Base-by-base conservation (phyloP, 1,140 invertebrate genomes). In the Micrasema longulum region DNA sequence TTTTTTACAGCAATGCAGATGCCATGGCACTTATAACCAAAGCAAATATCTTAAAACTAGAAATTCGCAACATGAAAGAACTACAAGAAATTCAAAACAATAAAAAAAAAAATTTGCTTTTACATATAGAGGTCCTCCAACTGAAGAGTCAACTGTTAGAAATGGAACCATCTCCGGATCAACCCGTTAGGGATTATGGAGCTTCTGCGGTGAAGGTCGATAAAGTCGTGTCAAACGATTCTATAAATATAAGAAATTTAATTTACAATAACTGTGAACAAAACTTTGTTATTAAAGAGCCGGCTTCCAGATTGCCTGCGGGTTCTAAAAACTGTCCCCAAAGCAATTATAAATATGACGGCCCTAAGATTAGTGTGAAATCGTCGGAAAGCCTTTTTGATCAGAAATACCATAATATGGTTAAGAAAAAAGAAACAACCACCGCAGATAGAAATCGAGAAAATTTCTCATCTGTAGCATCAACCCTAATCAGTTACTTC, bases 191-290 rank as follows among this genome's bases (percentile, higher is more conserved):
- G 16, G 12, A 38, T 9, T 43, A 22, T 23, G 10, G 0, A 20
- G 41, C 38, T 11, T 36, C 55, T 0, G 41, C 4, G 2, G 11
- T 11, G 9, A 22, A 11, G 3, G 14, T 43, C 10, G 55, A 60
- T 9, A 60, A 41, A 9, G 10, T 9, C 1, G 7, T 11, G 2
- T 0, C 35, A 2, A 64, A 64, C 9, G 60, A 64, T 6, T 47
- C 60, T 1, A 64, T 64, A 10, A 64, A 64, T 47, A 64, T 64
- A 23, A 64, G 43, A 35, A 64, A 64, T 31, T 38, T 64, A 16
- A 64, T 64, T 16, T 64, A 64, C 60, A 64, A 64, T 47, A 64
- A 64, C 11, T 64, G 60, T 23, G 60, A 47, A 4, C 60, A 64
- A 47, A 64, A 47, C 16, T 64, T 47, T 26, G 60, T 64, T 23